These are phyloP conservation scores for Sipha maydis DNA, from an alignment of 2,888 invertebrate species.

Conservation along the genomic window DNA sequence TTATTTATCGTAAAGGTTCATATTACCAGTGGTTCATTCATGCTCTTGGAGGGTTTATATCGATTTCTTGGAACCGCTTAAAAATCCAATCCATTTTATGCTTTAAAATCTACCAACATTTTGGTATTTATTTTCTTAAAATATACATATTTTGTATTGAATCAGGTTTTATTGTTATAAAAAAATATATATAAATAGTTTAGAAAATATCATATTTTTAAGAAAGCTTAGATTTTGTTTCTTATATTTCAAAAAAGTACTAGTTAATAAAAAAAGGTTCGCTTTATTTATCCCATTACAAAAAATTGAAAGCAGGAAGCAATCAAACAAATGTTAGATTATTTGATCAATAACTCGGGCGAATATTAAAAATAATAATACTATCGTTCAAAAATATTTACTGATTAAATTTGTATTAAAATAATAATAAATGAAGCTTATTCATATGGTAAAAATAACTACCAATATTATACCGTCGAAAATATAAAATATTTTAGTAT, in stretches of 20 bases:
- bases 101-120: background rate
- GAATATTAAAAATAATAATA: background rate
- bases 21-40: background rate
- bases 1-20: no score
- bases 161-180: background rate
- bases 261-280: background rate
- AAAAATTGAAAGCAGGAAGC: background rate
- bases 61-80: background rate
- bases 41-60: background rate
- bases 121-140: no score
- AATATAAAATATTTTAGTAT: background rate
- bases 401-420: background rate
- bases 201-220: background rate
- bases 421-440: background rate
- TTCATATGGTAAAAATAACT: background rate
- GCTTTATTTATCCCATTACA: background rate
- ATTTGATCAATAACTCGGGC: background rate
- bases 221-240: background rate
- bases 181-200: background rate
- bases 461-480: background rate
- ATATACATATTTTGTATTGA: background rate
- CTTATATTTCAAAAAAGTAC: background rate
- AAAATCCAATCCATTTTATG: background rate
- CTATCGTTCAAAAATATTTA: background rate
- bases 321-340: background rate